phyloP scores from a whole-genome alignment of 2,113 vertebrate species.

The Catharus fuscescens region DNA sequence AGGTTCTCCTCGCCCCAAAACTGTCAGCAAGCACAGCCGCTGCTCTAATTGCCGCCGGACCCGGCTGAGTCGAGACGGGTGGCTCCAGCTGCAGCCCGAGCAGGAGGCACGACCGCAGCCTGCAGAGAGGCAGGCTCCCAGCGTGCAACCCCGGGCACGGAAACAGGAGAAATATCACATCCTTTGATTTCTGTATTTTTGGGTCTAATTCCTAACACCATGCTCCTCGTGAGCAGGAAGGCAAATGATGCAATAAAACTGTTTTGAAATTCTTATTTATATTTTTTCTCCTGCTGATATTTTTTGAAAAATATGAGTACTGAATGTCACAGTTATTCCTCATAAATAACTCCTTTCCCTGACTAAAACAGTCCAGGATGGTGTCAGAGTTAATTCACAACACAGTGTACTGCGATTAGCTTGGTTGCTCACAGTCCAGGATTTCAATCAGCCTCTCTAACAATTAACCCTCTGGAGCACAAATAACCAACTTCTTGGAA shows the following conservation, averaged over 20 bases:
- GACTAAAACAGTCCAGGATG: not conserved
- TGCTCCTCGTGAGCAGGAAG: not conserved
- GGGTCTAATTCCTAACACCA: not conserved
- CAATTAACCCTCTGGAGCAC: not conserved
- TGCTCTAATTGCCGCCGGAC: not conserved
- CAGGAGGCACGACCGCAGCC: not conserved
- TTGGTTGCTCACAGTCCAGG: not conserved
- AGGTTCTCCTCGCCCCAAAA: not conserved
- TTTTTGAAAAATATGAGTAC: not conserved
- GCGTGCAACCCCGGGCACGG: not conserved
- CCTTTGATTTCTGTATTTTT: conserved; percentile 36
- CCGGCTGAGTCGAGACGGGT: not conserved
- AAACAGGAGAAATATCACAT: not conserved
- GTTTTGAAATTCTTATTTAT: conserved; percentile 19
- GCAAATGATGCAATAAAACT: conserved; percentile 2
- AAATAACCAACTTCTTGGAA: not conserved
- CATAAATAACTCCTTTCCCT: conserved; percentile 5
- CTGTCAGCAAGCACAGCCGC: not conserved
- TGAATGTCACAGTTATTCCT: conserved; percentile 19
- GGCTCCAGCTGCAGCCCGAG: not conserved
- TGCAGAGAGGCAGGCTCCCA: not conserved
- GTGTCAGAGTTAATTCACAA: conserved; percentile 1
- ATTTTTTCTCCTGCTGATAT: not conserved
- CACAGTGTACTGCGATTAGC: not conserved
- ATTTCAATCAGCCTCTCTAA: not conserved